Evolutionary conservation across 2,888 invertebrate species (phyloP).

Genomic region (Hirtodrosophila cameraria): DNA sequence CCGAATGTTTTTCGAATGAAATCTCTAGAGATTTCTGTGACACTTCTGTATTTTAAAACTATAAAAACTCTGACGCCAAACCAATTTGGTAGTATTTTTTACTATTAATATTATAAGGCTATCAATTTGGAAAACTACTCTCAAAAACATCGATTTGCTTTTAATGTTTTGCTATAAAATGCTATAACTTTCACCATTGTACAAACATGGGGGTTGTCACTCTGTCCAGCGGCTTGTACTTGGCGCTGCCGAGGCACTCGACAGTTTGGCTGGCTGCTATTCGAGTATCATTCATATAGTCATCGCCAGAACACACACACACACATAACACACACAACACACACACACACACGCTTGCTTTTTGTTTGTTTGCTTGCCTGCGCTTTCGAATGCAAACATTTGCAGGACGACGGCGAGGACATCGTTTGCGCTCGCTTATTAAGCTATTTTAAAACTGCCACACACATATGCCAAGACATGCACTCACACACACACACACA

Average conservation of each 20-base stretch:
- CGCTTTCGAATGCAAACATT: slow-evolving; percentile 63
- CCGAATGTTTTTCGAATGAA: too few relatives aligned
- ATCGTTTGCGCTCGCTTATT: slow-evolving; percentile 51
- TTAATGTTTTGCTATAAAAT: too few relatives aligned
- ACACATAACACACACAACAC: background rate
- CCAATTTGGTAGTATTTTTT: too few relatives aligned
- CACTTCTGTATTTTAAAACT: too few relatives aligned
- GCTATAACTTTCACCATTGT: too few relatives aligned
- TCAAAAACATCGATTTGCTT: too few relatives aligned
- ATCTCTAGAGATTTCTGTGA: too few relatives aligned
- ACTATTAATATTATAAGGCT: too few relatives aligned
- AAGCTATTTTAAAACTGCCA: slow-evolving; percentile 67
- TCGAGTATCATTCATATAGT: slow-evolving; percentile 59
- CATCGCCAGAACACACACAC: slow-evolving; percentile 33
- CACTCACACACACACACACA: slow-evolving; percentile 11
- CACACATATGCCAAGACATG: slow-evolving; percentile 35
- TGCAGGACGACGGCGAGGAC: slow-evolving; percentile 25
- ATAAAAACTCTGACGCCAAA: too few relatives aligned
- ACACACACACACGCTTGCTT: slow-evolving; percentile 6
- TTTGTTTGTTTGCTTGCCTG: slow-evolving; percentile 49
- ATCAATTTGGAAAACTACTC: too few relatives aligned
- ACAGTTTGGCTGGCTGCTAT: slow-evolving; percentile 39
- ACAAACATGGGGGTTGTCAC: background rate
- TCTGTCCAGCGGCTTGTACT: slow-evolving; percentile 25
- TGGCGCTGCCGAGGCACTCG: slow-evolving; percentile 29